Conservation (phyloP, 2,797 vertebrate species). For the Acridotheres tristis region DNA sequence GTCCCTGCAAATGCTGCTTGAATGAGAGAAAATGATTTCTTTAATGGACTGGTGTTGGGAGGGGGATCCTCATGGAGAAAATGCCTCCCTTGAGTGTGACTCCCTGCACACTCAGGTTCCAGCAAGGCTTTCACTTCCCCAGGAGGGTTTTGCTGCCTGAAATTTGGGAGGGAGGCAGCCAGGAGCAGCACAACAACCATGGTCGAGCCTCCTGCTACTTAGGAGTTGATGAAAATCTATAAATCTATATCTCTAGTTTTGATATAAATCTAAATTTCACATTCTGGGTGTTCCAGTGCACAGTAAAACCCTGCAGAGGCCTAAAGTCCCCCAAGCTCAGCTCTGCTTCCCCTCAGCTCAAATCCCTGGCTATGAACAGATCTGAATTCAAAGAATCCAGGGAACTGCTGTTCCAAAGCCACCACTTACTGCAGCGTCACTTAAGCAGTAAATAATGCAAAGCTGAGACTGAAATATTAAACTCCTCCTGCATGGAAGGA, state of each 20-base stretch:
- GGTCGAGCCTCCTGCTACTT: neutral
- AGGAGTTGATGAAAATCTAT: neutral
- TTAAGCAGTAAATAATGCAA: neutral
- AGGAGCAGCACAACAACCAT: neutral
- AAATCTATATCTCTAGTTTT: neutral
- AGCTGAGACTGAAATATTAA: neutral
- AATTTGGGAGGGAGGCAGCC: neutral
- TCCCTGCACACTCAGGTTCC: neutral
- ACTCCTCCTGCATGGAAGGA: neutral
- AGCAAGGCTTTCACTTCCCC: neutral
- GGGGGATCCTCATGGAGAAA: neutral
- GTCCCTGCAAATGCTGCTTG: neutral
- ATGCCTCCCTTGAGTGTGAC: too few relatives aligned
- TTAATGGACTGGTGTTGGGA: accelerated
- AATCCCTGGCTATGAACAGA: neutral
- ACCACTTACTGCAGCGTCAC: neutral
- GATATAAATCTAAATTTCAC: neutral
- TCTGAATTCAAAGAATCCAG: neutral
- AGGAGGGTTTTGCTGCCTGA: neutral
- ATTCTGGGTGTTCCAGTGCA: accelerated
- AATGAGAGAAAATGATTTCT: neutral
- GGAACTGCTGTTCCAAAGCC: neutral
- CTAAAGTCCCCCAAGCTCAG: neutral
- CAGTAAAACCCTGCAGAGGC: neutral
- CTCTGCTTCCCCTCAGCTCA: neutral